Conservation (phyloP, 2,113 vertebrate species). For the Ginglymostoma cirratum region DNA sequence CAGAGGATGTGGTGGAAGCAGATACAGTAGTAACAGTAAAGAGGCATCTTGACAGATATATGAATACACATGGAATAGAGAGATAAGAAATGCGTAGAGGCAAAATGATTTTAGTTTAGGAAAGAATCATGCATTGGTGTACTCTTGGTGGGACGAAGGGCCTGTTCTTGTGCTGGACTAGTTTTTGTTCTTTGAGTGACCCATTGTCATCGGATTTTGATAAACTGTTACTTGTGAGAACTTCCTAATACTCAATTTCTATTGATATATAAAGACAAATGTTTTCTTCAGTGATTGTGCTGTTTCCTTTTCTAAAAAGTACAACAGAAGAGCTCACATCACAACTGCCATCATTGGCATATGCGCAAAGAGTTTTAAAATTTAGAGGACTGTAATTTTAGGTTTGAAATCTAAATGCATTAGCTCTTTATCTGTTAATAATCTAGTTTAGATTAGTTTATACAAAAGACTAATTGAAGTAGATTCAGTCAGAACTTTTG, state of each 20-base stretch:
- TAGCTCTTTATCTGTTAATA: background rate
- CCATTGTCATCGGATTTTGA: background rate
- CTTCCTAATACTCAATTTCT: background rate
- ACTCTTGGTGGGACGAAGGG: no score
- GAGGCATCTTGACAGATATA: no score
- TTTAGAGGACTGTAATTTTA: background rate
- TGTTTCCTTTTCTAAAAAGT: background rate
- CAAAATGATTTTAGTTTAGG: no score
- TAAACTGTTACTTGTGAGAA: background rate
- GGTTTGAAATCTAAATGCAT: background rate
- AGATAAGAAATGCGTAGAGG: no score
- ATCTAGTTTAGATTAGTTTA: background rate
- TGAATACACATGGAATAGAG: no score
- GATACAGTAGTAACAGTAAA: no score
- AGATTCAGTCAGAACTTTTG: background rate
- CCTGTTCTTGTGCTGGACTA: no score
- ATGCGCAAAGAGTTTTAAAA: background rate
- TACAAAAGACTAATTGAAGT: background rate
- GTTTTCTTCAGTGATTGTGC: background rate
- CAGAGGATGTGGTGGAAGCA: no score
- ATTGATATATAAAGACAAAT: background rate
- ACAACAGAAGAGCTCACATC: background rate
- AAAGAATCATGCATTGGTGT: no score
- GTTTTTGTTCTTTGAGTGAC: no score
- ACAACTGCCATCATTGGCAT: background rate